These are phyloP conservation scores for Meteorus sp. DNA, from an alignment of 1,140 invertebrate species.

Conservation along the genomic window DNA sequence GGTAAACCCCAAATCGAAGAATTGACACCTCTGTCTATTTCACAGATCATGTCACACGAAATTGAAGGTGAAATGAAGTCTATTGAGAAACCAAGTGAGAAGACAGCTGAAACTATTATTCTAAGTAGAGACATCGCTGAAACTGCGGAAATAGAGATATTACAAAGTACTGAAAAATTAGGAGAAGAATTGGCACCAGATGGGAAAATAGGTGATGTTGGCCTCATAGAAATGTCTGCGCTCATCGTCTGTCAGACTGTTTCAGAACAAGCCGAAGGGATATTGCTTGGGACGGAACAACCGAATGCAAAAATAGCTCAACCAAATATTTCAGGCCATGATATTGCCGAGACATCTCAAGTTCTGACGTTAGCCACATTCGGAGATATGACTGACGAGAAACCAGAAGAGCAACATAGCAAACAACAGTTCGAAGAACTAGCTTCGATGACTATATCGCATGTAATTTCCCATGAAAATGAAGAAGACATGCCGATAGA, in stretches of 20 bases:
- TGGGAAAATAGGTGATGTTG: conserved; percentile 34
- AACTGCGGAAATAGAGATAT: conserved; percentile 42
- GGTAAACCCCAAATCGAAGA: conserved; percentile 43
- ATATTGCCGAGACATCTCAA: conserved; percentile 46
- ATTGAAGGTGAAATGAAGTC: conserved; percentile 39
- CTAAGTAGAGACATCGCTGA: conserved; percentile 38
- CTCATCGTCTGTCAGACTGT: conserved; percentile 38
- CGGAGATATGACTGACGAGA: conserved; percentile 36
- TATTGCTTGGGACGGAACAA: conserved; percentile 26
- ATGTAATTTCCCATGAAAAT: conserved; percentile 38
- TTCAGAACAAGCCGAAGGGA: conserved; percentile 39
- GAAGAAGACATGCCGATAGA: conserved; percentile 35
- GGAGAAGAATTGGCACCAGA: conserved; percentile 29
- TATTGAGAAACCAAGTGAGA: conserved; percentile 21
- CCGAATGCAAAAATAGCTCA: conserved; percentile 39
- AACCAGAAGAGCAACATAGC: conserved; percentile 34
- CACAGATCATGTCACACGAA: conserved; percentile 45
- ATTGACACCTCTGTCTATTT: conserved; percentile 42
- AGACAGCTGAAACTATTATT: conserved; percentile 34
- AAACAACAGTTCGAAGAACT: conserved; percentile 33
- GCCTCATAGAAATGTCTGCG: conserved; percentile 39
- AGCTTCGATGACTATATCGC: conserved; percentile 31
- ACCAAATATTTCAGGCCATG: conserved; percentile 38
- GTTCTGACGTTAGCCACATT: conserved; percentile 38
- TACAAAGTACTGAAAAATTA: conserved; percentile 36